Evolutionary conservation across 1,140 invertebrate species (phyloP), one percentile per base, ranked within the genome.

Genomic region (Aphelinus atriplicis): DNA sequence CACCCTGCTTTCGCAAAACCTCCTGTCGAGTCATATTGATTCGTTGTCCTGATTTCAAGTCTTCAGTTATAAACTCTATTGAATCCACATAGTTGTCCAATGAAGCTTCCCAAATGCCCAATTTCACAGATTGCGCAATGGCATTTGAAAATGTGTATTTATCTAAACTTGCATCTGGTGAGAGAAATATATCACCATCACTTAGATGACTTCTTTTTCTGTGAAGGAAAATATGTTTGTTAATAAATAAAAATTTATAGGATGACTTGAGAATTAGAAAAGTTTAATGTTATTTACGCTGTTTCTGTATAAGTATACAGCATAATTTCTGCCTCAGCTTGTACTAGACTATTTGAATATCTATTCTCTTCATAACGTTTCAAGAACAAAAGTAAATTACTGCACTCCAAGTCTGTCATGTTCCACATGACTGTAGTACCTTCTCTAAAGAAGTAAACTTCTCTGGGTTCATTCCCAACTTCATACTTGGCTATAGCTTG

Each of bases 341-440:
- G 87, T 0, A 97, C 90, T 1, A 95, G 83, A 7, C 89, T 85
- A 56, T 89, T 86, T 2, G 91, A 87, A 82, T 96, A 96, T 56
- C 93, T 89, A 78, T 93, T 92, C 5, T 91, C 82, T 85, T 94
- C 91, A 78, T 87, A 91, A 80, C 83, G 78, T 73, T 88, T 92
- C 60, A 96, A 81, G 86, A 96, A 95, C 58, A 91, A 87, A 5
- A 97, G 84, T 2, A 97, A 87, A 89, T 94, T 94, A 71, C 90
- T 90, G 62, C 91, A 91, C 83, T 99, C 97, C 64, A 95, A 81
- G 76, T 96, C 93, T 46, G 92, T 90, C 75, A 97, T 92, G 88
- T 98, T 98, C 97, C 97, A 99, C 85, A 98, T 93, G 0, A 98
- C 94, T 10, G 96, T 91, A 43, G 94, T 92, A 7, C 96, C 96